Evolutionary conservation across 2,113 vertebrate species (phyloP), one percentile per base, ranked within the genome.

Genomic region (Paralichthys olivaceus): DNA sequence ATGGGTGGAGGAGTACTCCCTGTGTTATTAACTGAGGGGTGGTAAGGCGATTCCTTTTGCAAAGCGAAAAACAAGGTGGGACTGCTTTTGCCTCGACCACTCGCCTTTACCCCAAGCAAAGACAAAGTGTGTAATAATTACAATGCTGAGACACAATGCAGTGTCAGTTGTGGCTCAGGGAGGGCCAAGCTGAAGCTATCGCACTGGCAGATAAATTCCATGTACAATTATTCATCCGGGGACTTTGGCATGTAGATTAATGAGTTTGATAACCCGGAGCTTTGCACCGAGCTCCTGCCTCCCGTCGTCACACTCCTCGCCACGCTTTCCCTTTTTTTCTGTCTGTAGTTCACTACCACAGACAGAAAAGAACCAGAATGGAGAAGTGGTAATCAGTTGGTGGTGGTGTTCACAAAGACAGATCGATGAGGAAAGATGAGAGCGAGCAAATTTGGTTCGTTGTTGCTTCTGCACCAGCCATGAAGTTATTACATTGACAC

Each of bases 231-330:
- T 98, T 98, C 97, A 98, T 98, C 96, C 95, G 92, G 94, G 95
- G 94, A 96, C 96, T 95, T 94, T 97, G 97, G 97, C 97, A 97
- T 96, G 96, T 96, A 98, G 97, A 98, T 99, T 98, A 98, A 98
- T 97, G 97, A 99, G 96, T 98, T 96, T 98, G 97, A 98, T 98
- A 98, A 98, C 96, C 97, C 92, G 92, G 94, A 96, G 96, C 95
- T 97, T 91, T 95, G 95, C 94, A 93, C 88, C 94, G 93, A 96
- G 96, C 96, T 96, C 94, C 91, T 95, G 95, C 95, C 93, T 93
- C 87, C 84, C 79, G 90, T 93, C 84, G 84, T 94, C 93, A 92
- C 91, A 92, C 87, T 81, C 90, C 66, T 69, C 77, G 60, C 77
- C 79, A 77, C 26, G 37, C 78, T 79, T 81, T 82, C 72, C 73